These are phyloP conservation scores for Cepaea hortensis DNA, from an alignment of 2,888 invertebrate species.

Conservation along the genomic window DNA sequence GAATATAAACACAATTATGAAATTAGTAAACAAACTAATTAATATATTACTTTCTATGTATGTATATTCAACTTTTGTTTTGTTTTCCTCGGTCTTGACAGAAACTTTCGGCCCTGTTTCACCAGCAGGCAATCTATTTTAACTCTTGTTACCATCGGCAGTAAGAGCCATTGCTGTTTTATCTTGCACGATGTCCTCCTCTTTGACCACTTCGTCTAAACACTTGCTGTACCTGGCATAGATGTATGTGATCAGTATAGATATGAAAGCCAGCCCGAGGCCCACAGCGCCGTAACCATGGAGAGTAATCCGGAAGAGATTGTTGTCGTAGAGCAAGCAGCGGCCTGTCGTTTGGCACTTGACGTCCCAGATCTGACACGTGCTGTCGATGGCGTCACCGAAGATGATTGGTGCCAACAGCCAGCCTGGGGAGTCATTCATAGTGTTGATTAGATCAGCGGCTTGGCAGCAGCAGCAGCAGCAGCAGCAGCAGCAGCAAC, in stretches of 20 bases:
- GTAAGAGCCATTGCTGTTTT: neutral
- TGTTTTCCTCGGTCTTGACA: neutral
- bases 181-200: neutral
- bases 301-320: conserved; percentile 34
- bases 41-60: neutral
- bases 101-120: neutral
- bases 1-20: no score
- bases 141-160: neutral
- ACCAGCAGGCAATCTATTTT: neutral
- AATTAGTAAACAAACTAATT: no score
- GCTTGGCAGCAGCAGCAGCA: no score
- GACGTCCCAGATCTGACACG: conserved; percentile 41
- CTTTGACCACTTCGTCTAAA: conserved; percentile 8
- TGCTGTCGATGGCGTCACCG: conserved; percentile 39
- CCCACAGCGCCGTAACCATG: conserved; percentile 23
- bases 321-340: conserved; percentile 45
- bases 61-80: neutral
- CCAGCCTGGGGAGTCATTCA: conserved; percentile 29
- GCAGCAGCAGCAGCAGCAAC: no score
- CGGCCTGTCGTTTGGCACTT: conserved; percentile 32
- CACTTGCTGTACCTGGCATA: conserved; percentile 35
- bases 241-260: neutral
- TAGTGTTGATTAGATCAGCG: neutral
- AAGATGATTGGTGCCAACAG: conserved; percentile 39
- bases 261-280: neutral